phyloP scores from a whole-genome alignment of 2,797 vertebrate genomes.

The Martes flavigula region DNA sequence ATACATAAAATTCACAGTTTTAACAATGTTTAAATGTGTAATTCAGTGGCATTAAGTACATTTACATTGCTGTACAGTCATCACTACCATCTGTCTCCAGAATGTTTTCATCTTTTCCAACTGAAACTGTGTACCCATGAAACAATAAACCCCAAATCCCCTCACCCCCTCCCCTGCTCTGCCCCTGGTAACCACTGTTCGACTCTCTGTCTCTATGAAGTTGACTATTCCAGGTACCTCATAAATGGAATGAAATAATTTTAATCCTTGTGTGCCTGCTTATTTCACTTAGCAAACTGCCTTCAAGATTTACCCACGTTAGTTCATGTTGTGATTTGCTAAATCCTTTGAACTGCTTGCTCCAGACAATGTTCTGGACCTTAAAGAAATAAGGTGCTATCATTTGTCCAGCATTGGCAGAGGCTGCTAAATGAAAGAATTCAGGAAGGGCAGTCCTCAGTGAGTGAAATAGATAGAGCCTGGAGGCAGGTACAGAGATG shows the following conservation, averaged over 20 bases:
- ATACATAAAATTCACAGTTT: background rate
- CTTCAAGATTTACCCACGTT: background rate
- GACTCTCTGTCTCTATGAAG: background rate
- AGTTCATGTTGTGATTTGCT: background rate
- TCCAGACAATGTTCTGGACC: background rate
- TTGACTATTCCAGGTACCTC: background rate
- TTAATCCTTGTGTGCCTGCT: background rate
- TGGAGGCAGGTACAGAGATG: background rate
- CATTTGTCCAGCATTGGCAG: background rate
- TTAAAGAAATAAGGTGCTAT: constrained; percentile 53
- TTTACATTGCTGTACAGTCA: background rate
- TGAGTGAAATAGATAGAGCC: background rate
- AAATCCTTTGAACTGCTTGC: background rate
- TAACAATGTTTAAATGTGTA: background rate
- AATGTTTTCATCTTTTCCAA: background rate
- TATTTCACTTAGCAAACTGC: background rate
- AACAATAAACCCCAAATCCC: background rate
- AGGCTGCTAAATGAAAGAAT: background rate
- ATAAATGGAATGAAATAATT: background rate
- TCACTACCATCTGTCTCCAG: background rate
- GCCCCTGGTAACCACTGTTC: background rate
- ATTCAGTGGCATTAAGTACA: background rate
- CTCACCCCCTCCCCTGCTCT: no score
- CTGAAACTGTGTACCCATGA: background rate
- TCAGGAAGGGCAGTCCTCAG: background rate